Evolutionary conservation across 2,888 invertebrate genomes (phyloP).

Genomic region (Synergus japonicus): DNA sequence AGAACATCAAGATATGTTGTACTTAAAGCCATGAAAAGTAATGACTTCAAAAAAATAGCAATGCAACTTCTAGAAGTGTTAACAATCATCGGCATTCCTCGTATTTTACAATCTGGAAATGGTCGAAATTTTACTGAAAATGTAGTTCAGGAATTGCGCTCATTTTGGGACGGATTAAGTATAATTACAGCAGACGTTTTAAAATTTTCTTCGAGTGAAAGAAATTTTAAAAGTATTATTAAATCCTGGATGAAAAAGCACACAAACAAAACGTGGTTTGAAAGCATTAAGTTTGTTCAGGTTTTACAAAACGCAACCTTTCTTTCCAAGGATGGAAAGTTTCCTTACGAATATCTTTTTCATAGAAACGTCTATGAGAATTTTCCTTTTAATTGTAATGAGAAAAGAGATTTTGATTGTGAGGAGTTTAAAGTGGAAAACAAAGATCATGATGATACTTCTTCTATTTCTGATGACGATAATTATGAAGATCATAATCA

Average conservation of each 20-base stretch:
- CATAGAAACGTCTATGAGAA: slow-evolving; percentile 56
- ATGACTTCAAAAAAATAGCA: slow-evolving; percentile 60
- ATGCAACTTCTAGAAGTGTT: slow-evolving; percentile 63
- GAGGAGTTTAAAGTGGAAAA: slow-evolving; percentile 43
- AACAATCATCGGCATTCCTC: slow-evolving; percentile 67
- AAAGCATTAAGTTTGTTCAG: slow-evolving; percentile 64
- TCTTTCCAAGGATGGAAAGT: slow-evolving; percentile 54
- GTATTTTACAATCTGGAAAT: slow-evolving; percentile 66
- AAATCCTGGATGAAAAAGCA: slow-evolving; percentile 62
- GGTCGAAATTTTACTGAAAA: slow-evolving; percentile 63
- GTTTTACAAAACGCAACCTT: slow-evolving; percentile 64
- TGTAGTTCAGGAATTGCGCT: slow-evolving; percentile 62
- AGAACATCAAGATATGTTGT: slow-evolving; percentile 64
- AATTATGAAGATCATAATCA: slow-evolving; percentile 51
- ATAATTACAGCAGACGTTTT: slow-evolving; percentile 62
- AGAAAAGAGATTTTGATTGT: not conserved
- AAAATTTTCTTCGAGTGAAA: slow-evolving; percentile 45
- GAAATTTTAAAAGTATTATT: slow-evolving; percentile 62
- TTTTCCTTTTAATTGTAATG: not conserved
- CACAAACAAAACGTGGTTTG: slow-evolving; percentile 62
- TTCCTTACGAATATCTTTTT: slow-evolving; percentile 64
- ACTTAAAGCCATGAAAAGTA: slow-evolving; percentile 59
- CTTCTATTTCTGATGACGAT: slow-evolving; percentile 27
- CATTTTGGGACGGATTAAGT: slow-evolving; percentile 59
- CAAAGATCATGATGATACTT: slow-evolving; percentile 46